A percentile compares a stretch with the other conserved stretches of the same genome.
These are phyloP conservation scores for Sus scrofa DNA, from an alignment of 2,113 vertebrate genomes.

Conservation along the genomic window DNA sequence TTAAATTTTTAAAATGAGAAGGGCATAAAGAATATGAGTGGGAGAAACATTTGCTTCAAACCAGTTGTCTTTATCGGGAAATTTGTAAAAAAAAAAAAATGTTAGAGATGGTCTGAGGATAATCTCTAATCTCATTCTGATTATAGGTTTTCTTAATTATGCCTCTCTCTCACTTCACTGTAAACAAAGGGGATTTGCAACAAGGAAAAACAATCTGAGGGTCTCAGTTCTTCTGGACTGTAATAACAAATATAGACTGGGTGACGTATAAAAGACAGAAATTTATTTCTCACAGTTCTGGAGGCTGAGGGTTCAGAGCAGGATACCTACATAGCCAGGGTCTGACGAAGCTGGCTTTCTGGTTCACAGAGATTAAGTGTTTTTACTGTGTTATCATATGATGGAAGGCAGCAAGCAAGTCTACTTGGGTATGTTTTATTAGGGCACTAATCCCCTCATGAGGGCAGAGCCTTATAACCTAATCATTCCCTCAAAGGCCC, in stretches of 20 bases:
- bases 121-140: background rate
- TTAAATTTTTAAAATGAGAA: background rate
- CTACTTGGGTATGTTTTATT: background rate
- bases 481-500: background rate
- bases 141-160: background rate
- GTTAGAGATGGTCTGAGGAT: background rate
- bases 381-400: background rate
- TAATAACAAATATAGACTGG: background rate
- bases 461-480: background rate
- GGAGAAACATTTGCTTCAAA: conserved; percentile 21
- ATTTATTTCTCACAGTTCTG: background rate
- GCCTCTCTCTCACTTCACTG: background rate
- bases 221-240: background rate
- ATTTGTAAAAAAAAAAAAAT: background rate
- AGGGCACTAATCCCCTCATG: background rate
- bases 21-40: background rate
- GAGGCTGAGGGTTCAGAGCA: background rate
- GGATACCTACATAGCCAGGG: background rate
- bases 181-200: background rate
- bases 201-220: background rate
- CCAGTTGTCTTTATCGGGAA: background rate
- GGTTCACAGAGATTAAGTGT: background rate
- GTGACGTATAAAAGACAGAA: background rate
- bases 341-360: background rate
- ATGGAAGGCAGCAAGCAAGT: background rate